Conservation (phyloP, 2,113 vertebrate species). For the Sula dactylatra region DNA sequence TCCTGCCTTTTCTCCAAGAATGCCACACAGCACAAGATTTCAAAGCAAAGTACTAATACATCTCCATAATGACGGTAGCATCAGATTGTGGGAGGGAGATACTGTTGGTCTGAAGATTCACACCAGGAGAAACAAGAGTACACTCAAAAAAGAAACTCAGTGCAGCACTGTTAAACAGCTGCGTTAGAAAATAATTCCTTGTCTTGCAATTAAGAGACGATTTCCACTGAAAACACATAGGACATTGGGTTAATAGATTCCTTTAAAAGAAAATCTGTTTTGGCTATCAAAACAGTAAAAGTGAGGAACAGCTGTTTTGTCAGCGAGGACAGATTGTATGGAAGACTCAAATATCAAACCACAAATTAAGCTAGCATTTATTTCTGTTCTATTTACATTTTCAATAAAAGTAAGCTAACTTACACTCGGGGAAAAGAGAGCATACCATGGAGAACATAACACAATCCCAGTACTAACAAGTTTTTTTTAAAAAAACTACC, state of each 20-base stretch:
- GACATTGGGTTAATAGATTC: conserved; percentile 77
- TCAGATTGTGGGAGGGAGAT: background rate
- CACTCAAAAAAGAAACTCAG: background rate
- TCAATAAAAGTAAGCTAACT: conserved; percentile 70
- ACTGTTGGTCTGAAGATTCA: background rate
- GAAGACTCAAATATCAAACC: conserved; percentile 68
- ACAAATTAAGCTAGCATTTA: conserved; percentile 65
- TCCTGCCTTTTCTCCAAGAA: background rate
- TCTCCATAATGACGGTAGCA: background rate
- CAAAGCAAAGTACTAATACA: background rate
- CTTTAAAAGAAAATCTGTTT: conserved; percentile 74
- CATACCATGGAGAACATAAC: background rate
- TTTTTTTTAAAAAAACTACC: background rate
- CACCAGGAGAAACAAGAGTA: background rate
- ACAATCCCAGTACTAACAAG: background rate
- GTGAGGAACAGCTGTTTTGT: conserved; percentile 76
- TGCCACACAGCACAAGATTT: background rate
- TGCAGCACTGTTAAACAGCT: conserved; percentile 51
- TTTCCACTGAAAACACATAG: conserved; percentile 70
- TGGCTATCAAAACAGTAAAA: conserved; percentile 71
- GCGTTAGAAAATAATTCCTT: conserved; percentile 62
- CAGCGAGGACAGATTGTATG: conserved; percentile 73
- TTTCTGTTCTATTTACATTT: conserved; percentile 77
- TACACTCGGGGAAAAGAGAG: conserved; percentile 39
- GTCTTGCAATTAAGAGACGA: conserved; percentile 71